Percentiles rank a stretch among this genome's conserved stretches.
These are phyloP conservation scores for Merluccius polli DNA, from an alignment of 2,797 vertebrate species.

Conservation along the genomic window DNA sequence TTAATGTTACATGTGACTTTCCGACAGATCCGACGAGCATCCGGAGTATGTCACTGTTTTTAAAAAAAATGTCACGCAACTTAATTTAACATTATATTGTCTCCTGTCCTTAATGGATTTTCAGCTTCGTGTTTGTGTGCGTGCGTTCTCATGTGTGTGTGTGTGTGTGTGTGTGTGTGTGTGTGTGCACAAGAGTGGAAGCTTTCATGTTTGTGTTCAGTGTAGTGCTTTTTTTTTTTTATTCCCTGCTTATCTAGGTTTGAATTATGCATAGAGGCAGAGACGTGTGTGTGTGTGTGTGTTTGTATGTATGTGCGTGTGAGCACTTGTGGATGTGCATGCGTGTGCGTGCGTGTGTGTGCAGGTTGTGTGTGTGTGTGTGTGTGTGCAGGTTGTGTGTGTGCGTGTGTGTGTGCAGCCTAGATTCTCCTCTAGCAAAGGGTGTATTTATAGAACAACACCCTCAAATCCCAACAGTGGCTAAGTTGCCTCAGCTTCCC, in stretches of 20 bases:
- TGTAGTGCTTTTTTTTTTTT: neutral
- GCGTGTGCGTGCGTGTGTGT: neutral
- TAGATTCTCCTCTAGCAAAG: constrained; percentile 63
- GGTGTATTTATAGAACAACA: constrained; percentile 68
- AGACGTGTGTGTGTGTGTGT: constrained; percentile 46
- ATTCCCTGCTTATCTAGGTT: constrained; percentile 23
- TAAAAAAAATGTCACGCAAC: neutral
- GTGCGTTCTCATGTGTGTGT: neutral
- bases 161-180: neutral
- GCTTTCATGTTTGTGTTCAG: constrained; percentile 22
- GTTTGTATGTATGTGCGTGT: neutral
- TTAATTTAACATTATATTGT: constrained; percentile 24
- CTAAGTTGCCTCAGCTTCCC: constrained; percentile 55
- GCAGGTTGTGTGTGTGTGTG: neutral
- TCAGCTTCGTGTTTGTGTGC: neutral
- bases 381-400: constrained; percentile 40
- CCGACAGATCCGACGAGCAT: too few relatives aligned
- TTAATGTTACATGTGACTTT: neutral
- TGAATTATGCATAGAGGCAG: constrained; percentile 31
- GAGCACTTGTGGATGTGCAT: neutral
- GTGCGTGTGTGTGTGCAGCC: constrained; percentile 58
- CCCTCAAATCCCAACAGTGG: constrained; percentile 61
- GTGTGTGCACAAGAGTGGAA: neutral
- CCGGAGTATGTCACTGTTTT: neutral
- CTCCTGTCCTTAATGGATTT: constrained; percentile 8